Base-by-base conservation (phyloP, 1,140 invertebrate species). In the Venturia canescens region DNA sequence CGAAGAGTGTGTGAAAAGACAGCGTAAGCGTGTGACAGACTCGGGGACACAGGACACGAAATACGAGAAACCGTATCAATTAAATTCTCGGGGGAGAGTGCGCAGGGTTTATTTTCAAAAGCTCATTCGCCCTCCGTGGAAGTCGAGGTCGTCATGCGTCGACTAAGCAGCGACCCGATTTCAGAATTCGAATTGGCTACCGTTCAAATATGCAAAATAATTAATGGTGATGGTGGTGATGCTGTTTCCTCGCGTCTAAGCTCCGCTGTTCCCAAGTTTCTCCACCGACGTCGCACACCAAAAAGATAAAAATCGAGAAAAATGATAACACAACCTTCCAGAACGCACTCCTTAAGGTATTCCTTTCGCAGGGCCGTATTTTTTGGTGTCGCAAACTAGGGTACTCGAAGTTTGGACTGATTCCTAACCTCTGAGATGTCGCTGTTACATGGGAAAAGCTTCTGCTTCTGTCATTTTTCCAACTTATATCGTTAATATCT, bases 121-220 rank as follows among this genome's bases (percentile, higher is more conserved):
- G 75, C 75, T 77, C 75, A 34, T 29, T 16, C 29, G 75, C 75
- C 75, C 75, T 77, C 75, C 75, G 66, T 34, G 60, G 34, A 38
- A 77, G 75, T 83, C 81, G 83, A 83, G 81, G 82, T 84, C 80
- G 78, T 80, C 72, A 57, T 77, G 74, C 70, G 79, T 69, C 27
- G 27, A 66, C 67, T 79, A 84, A 80, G 79, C 81, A 69, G 79
- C 66, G 78, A 80, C 79, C 60, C 74, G 71, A 80, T 80, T 82
- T 78, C 67, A 79, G 75, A 76, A 81, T 81, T 83, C 31, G 63
- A 80, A 80, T 82, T 84, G 83, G 83, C 83, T 23, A 26, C 15
- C 57, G 75, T 79, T 84, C 83, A 84, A 84, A 81, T 84, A 81
- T 79, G 71, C 79, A 63, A 81, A 80, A 81, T 82, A 78, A 83